Percentiles rank a stretch among this genome's conserved stretches.
Conservation (phyloP, 2,888 invertebrate species). For the Phasia obesa region DNA sequence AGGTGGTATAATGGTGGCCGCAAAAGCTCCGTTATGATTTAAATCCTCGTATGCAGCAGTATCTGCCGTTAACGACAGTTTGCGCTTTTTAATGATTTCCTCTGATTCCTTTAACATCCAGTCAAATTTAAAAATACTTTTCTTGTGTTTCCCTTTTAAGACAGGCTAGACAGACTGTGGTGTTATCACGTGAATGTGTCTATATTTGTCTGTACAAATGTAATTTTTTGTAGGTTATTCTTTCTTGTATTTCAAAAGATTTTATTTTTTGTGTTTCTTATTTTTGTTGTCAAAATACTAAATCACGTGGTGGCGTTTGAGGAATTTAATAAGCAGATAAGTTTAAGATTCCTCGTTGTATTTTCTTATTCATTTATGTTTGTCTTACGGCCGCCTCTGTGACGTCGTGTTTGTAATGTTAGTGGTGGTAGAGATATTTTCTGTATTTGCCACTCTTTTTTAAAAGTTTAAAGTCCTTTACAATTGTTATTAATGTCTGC, state of each 20-base stretch:
- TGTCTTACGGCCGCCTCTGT: conserved; percentile 42
- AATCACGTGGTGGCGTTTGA: conserved; percentile 66
- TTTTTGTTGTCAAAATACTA: conserved; percentile 53
- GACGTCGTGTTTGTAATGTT: neutral
- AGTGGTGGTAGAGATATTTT: conserved; percentile 46
- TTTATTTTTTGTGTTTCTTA: conserved; percentile 17
- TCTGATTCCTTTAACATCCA: conserved; percentile 82
- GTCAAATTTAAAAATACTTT: conserved; percentile 48
- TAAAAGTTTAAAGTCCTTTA: conserved; percentile 57
- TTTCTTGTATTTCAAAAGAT: conserved; percentile 28
- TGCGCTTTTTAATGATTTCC: conserved; percentile 78
- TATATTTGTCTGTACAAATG: conserved; percentile 8
- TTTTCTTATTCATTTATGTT: conserved; percentile 38
- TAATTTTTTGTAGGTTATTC: conserved; percentile 59
- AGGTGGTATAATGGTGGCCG: conserved; percentile 74
- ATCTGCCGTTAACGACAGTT: conserved; percentile 72
- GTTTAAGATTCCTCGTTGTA: conserved; percentile 26
- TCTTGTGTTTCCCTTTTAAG: conserved; percentile 12
- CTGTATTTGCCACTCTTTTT: conserved; percentile 58
- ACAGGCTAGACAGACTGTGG: conserved; percentile 22
- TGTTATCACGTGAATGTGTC: conserved; percentile 55
- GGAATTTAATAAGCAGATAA: conserved; percentile 43
- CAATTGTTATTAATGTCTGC: conserved; percentile 72
- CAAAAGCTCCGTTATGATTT: conserved; percentile 46
- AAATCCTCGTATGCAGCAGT: conserved; percentile 41